Evolutionary conservation across 2,113 vertebrate species (phyloP), one percentile per base, ranked within the genome.

Genomic region (Sylvietta virens): DNA sequence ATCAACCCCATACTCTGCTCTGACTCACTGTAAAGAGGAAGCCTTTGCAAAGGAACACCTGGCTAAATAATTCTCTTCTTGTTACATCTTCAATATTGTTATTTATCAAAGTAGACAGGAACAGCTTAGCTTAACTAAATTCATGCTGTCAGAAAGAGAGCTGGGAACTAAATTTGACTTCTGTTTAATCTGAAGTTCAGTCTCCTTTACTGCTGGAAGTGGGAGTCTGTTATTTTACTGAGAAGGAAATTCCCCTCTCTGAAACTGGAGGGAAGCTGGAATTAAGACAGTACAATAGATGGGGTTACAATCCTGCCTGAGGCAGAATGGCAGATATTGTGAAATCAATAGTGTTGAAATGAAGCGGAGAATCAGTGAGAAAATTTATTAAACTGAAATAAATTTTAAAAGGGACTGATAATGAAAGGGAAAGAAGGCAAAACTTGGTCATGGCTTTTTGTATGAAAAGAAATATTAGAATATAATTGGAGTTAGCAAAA

Each of bases 21-120:
- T 91, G 92, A 95, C 65, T 95, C 82, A 58, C 45, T 97, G 18
- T 86, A 67, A 86, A 88, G 74, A 94, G 48, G 71, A 80, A 89
- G 37, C 17, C 67, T 96, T 96, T 78, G 58, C 77, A 90, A 95
- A 95, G 48, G 37, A 58, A 35, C 71, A 84, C 70, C 82, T 95
- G 72, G 84, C 78, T 54, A 84, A 95, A 94, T 50, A 83, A 15
- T 10, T 56, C 26, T 73, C 58, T 72, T 96, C 66, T 53, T 88
- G 44, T 44, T 90, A 10, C 60, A 14, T 62, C 39, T 81, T 81
- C 65, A 84, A 2, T 64, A 66, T 65, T 90, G 79, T n/a, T 61
- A 7, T 95, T 92, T 90, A 57, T 54, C 79, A 90, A 92, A 95
- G 42, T 13, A 83, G 81, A 56, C 11, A 72, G 27, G 33, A 57